phyloP scores from a whole-genome alignment of 1,140 invertebrate genomes.

The Olivierus martensii region DNA sequence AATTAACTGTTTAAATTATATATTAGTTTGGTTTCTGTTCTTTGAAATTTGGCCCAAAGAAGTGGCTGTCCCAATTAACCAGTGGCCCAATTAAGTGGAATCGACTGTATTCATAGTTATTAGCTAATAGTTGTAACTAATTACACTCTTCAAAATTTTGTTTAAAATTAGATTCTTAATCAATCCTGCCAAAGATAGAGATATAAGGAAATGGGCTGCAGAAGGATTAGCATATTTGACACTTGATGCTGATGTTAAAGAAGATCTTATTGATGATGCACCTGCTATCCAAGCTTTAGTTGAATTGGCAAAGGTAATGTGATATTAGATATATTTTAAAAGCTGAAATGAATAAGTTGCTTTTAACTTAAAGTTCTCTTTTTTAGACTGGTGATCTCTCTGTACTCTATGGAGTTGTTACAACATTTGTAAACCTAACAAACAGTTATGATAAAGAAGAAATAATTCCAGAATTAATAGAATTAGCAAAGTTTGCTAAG shows the following conservation, averaged over 20 bases:
- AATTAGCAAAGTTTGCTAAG: slow-evolving; percentile 97
- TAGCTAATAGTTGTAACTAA: no score
- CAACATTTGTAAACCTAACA: slow-evolving; percentile 89
- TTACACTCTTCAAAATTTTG: no score
- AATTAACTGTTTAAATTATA: no score
- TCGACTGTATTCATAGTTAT: no score
- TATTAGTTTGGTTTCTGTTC: no score
- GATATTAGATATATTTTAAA: no score
- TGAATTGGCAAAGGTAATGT: slow-evolving; percentile 51
- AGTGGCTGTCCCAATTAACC: no score
- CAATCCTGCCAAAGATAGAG: slow-evolving; percentile 70
- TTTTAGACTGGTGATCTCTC: slow-evolving; percentile 54
- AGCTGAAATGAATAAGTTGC: no score
- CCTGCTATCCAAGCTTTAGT: slow-evolving; percentile 69
- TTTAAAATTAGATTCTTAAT: no score
- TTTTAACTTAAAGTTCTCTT: no score
- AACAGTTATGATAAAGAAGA: slow-evolving; percentile 99
- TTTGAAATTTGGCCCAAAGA: no score
- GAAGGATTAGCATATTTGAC: slow-evolving; percentile 96
- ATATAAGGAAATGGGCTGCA: slow-evolving; percentile 87
- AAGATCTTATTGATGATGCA: slow-evolving; percentile 80
- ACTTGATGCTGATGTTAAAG: slow-evolving; percentile 96
- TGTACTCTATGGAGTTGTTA: slow-evolving; percentile 80
- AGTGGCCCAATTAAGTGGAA: no score
- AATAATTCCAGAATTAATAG: slow-evolving; percentile 88